phyloP scores from a whole-genome alignment of 2,888 invertebrate genomes.

The Drosophila atripex region DNA sequence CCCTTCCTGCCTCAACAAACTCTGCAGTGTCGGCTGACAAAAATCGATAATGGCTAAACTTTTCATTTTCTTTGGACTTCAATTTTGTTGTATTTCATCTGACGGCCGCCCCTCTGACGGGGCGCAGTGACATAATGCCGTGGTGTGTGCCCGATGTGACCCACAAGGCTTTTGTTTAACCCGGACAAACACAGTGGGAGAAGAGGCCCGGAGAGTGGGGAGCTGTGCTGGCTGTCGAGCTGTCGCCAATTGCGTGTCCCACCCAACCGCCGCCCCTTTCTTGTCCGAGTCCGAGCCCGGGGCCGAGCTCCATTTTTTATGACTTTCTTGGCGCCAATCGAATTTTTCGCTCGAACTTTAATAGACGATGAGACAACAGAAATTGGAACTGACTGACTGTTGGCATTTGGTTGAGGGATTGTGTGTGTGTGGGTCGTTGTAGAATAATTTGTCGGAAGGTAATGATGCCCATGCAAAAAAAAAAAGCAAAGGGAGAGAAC shows the following conservation, averaged over 20 bases:
- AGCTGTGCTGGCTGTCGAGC: slow-evolving; percentile 38
- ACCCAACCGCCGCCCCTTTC: slow-evolving; percentile 19
- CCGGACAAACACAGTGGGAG: slow-evolving; percentile 10
- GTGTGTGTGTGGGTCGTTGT: slow-evolving; percentile 10
- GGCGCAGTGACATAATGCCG: slow-evolving; percentile 63
- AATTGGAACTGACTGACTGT: slow-evolving; percentile 26
- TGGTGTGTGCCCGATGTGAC: slow-evolving; percentile 56
- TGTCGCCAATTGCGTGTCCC: slow-evolving; percentile 57
- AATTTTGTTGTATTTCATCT: slow-evolving; percentile 48
- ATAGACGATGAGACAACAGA: slow-evolving; percentile 39
- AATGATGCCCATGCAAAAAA: slow-evolving; percentile 11
- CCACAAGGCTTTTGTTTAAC: slow-evolving; percentile 41
- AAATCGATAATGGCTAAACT: slow-evolving; percentile 68
- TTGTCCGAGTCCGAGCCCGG: slow-evolving; percentile 4
- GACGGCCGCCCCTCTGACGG: slow-evolving; percentile 4
- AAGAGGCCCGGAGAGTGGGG: not conserved
- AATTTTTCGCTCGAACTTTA: slow-evolving; percentile 44
- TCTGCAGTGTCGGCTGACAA: slow-evolving; percentile 45
- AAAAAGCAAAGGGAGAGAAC: not conserved
- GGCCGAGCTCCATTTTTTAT: slow-evolving; percentile 58
- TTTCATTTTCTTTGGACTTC: slow-evolving; percentile 53
- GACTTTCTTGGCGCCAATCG: slow-evolving; percentile 69
- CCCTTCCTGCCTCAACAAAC: slow-evolving; percentile 66
- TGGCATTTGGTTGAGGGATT: slow-evolving; percentile 5
- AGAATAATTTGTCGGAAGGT: slow-evolving; percentile 18